These are phyloP conservation scores for Bursaphelenchus mucronatus DNA, from an alignment of 1,140 invertebrate species.

Conservation along the genomic window DNA sequence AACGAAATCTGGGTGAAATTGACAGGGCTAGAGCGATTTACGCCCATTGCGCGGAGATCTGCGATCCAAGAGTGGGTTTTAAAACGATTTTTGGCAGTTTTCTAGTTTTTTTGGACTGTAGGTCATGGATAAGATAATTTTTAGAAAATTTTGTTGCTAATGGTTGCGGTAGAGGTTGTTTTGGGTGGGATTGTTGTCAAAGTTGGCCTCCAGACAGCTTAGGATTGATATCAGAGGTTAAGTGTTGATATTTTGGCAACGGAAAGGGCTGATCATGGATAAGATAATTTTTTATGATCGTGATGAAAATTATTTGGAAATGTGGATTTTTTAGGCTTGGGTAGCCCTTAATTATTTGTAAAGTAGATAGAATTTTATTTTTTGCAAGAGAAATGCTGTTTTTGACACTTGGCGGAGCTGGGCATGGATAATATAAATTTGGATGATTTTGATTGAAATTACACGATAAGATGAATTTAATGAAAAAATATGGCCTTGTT, in stretches of 20 bases:
- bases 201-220: too few relatives aligned
- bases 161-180: too few relatives aligned
- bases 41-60: constrained; percentile 95
- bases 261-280: too few relatives aligned
- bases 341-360: too few relatives aligned
- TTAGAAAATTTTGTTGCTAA: constrained; percentile 7
- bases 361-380: neutral
- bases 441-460: constrained; percentile 24
- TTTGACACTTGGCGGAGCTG: constrained; percentile 3
- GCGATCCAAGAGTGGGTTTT: constrained; percentile 79
- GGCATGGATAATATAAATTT: neutral
- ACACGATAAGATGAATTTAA: too few relatives aligned
- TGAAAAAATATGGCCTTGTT: too few relatives aligned
- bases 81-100: neutral
- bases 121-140: constrained; percentile 9
- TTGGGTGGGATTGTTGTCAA: too few relatives aligned
- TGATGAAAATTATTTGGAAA: too few relatives aligned
- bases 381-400: neutral
- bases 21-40: constrained; percentile 94
- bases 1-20: constrained; percentile 94
- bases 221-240: too few relatives aligned
- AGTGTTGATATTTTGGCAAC: too few relatives aligned
- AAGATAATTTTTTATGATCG: too few relatives aligned
- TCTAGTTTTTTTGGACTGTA: neutral
- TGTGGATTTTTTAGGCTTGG: too few relatives aligned